Conservation (phyloP, 2,888 invertebrate genomes). For the Spisula solida region DNA sequence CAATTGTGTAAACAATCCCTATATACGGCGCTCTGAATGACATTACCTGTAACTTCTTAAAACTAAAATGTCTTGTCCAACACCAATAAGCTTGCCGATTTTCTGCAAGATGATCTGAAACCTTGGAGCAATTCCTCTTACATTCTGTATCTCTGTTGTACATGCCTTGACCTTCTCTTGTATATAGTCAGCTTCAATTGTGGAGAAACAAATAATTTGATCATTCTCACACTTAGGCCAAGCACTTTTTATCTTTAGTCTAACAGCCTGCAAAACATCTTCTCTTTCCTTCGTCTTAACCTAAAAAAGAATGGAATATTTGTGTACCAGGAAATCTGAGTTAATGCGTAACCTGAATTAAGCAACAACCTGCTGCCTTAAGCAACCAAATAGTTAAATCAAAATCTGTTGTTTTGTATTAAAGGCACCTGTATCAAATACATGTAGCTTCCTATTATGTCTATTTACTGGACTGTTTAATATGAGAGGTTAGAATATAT, state of each 20-base stretch:
- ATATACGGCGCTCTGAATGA: too few relatives aligned
- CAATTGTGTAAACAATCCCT: too few relatives aligned
- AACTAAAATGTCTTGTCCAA: constrained; percentile 72
- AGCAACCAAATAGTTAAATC: too few relatives aligned
- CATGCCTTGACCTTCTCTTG: constrained; percentile 27
- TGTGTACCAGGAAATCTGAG: too few relatives aligned
- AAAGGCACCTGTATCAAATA: too few relatives aligned
- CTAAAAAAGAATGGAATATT: constrained; percentile 33
- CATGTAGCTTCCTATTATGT: too few relatives aligned
- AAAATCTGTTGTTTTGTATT: too few relatives aligned
- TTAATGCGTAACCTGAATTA: too few relatives aligned
- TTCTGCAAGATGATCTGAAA: constrained; percentile 74
- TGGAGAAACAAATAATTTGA: constrained; percentile 77
- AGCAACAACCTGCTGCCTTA: too few relatives aligned
- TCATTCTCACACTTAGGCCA: constrained; percentile 72
- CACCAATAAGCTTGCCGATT: constrained; percentile 75
- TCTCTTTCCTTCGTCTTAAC: constrained; percentile 73
- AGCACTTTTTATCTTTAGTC: constrained; percentile 69
- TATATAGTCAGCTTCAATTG: constrained; percentile 71
- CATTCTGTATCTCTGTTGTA: constrained; percentile 16
- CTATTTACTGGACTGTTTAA: too few relatives aligned
- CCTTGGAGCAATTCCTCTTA: constrained; percentile 73
- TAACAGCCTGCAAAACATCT: constrained; percentile 72
- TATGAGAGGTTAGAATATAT: too few relatives aligned
- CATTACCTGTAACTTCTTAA: constrained; percentile 57